Base-by-base conservation (phyloP, 2,888 invertebrate species). In the Chironomus tentans region DNA sequence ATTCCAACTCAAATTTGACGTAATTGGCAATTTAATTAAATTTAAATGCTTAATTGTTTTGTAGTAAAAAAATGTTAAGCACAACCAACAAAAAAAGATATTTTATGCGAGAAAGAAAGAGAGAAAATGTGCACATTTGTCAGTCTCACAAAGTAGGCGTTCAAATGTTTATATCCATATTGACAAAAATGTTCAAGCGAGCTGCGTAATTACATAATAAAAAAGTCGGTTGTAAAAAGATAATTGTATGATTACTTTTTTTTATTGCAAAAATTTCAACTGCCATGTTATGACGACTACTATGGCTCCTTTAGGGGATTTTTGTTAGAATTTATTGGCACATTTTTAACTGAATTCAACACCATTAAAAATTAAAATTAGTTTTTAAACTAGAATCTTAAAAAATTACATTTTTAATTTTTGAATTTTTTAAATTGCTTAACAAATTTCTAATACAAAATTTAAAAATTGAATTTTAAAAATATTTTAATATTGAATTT, bases 41-140 rank as follows among this genome's bases (percentile, higher is more conserved):
- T 56, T 73, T 56, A 73, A 73, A 73, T 56, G 62, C 72, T 62
- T 73, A 73, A 73, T 73, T 73, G 72, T 73, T 73, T 56, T 73
- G 18, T 4, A 10, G 62, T 18, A 38, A 6, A 38, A 28, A 28
- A 50, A 50, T 15, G 5, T 56, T 56, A 18, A 7, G 12, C 18
- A 2, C 72, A 21, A 13, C 46, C 72, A 21, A 13, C 46, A 38
- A 28, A 68, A 18, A 46, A 38, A 68, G 21, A 65, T 65, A 24
- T 65, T 65, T 65, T 65, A 65, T 65, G 65, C 24, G 24, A 13
- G 10, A 28, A 28, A 38, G 38, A 38, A 10, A 38, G 38, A 38
- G 38, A 38, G 38, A 38, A 65, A 65, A 65, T 24, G 65, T 13
- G 65, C 65, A 38, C 38, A 65, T 65, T 65, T 65, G 65, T 65